Conservation (phyloP, 2,888 invertebrate species). For the Esperia sulphurella region DNA sequence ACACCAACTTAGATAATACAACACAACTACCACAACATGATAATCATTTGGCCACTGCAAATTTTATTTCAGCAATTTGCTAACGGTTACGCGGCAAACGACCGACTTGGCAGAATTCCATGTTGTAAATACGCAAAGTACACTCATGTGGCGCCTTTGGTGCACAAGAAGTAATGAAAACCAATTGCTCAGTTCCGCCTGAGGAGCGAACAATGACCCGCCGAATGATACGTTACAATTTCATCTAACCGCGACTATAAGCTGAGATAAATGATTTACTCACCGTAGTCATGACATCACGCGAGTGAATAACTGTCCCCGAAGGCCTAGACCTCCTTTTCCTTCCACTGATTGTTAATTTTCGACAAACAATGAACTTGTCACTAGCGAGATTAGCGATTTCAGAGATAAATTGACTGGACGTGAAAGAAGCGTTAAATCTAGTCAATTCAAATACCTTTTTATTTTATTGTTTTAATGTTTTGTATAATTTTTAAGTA, state of each 20-base stretch:
- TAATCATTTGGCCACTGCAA: background rate
- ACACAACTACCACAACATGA: too few relatives aligned
- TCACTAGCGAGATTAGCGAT: background rate
- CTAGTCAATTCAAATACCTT: background rate
- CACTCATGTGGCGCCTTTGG: slow-evolving; percentile 20
- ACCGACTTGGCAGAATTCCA: slow-evolving; percentile 72
- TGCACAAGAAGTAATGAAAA: slow-evolving; percentile 46
- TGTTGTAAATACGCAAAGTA: slow-evolving; percentile 17
- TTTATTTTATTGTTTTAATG: background rate
- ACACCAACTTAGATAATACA: too few relatives aligned
- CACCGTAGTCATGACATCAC: slow-evolving; percentile 58
- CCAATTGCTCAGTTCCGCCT: slow-evolving; percentile 41
- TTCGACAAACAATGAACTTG: background rate
- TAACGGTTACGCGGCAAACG: slow-evolving; percentile 33
- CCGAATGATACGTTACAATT: background rate
- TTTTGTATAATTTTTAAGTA: background rate
- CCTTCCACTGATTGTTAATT: slow-evolving; percentile 8
- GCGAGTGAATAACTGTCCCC: slow-evolving; percentile 23
- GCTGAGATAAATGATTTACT: slow-evolving; percentile 33
- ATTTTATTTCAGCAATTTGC: background rate
- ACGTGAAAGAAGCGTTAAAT: background rate
- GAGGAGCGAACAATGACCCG: slow-evolving; percentile 51
- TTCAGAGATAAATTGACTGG: background rate
- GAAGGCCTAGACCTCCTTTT: slow-evolving; percentile 30
- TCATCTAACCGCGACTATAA: slow-evolving; percentile 14